phyloP scores from a whole-genome alignment of 2,888 invertebrate species.

The Leucoptera coffeella region DNA sequence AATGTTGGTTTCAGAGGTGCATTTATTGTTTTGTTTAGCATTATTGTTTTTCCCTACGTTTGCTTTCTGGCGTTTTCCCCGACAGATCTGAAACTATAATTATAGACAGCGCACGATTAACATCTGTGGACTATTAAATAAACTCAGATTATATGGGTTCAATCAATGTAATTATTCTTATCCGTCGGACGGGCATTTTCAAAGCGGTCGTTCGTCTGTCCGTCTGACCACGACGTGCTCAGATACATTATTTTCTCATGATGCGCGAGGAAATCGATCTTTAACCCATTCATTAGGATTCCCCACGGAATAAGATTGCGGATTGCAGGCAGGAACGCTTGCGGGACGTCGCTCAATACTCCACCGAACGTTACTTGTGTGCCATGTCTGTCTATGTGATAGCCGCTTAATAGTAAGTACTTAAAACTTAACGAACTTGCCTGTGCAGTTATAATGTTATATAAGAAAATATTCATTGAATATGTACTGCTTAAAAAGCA shows the following conservation, averaged over 20 bases:
- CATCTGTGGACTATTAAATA: constrained; percentile 52
- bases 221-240: constrained; percentile 14
- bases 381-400: no score
- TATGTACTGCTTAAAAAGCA: no score
- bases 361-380: no score
- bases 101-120: constrained; percentile 44
- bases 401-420: no score
- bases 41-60: no score
- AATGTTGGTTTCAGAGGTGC: no score
- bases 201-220: constrained; percentile 16
- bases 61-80: constrained; percentile 30
- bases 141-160: constrained; percentile 47
- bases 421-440: no score
- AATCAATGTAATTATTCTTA: constrained; percentile 53
- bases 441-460: no score
- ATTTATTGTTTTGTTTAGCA: no score
- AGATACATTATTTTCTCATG: constrained; percentile 46
- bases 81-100: constrained; percentile 47
- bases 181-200: constrained; percentile 49
- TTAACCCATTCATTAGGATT: constrained; percentile 42
- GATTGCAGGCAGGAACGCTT: constrained; percentile 16
- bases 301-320: no score
- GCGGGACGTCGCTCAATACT: no score
- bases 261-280: constrained; percentile 43
- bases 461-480: no score